phyloP scores from a whole-genome alignment of 1,140 invertebrate genomes.

The Anastrepha obliqua region DNA sequence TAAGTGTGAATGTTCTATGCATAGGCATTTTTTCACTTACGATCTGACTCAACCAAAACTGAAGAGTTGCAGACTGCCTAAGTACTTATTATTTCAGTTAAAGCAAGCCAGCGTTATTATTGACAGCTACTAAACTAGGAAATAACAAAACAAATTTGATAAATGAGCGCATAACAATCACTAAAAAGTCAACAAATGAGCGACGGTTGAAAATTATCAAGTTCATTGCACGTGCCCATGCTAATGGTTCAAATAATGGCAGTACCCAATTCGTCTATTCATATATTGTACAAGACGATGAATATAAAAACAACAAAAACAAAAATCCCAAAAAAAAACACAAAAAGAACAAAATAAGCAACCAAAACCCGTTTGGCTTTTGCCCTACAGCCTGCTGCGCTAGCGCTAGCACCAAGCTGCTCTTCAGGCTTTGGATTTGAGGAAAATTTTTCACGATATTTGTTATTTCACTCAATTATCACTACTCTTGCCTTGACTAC shows the following conservation, averaged over 20 bases:
- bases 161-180: constrained; percentile 9
- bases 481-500: neutral
- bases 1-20: no score
- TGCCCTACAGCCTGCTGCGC: neutral
- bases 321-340: neutral
- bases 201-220: constrained; percentile 34
- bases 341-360: neutral
- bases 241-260: constrained; percentile 40
- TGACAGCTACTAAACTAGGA: neutral
- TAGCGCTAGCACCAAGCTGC: neutral
- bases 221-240: constrained; percentile 42
- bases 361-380: constrained; percentile 44
- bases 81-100: neutral
- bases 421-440: constrained; percentile 4
- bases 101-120: neutral
- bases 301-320: constrained; percentile 2
- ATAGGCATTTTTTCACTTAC: no score
- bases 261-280: constrained; percentile 26
- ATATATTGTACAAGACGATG: neutral
- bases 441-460: neutral
- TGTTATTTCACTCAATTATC: constrained; percentile 34
- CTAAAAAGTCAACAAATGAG: constrained; percentile 19
- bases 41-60: no score
- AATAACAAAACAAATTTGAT: constrained; percentile 25
- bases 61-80: neutral